Base-by-base conservation (phyloP, 2,888 invertebrate genomes). In the Taphrorychus bicolor region DNA sequence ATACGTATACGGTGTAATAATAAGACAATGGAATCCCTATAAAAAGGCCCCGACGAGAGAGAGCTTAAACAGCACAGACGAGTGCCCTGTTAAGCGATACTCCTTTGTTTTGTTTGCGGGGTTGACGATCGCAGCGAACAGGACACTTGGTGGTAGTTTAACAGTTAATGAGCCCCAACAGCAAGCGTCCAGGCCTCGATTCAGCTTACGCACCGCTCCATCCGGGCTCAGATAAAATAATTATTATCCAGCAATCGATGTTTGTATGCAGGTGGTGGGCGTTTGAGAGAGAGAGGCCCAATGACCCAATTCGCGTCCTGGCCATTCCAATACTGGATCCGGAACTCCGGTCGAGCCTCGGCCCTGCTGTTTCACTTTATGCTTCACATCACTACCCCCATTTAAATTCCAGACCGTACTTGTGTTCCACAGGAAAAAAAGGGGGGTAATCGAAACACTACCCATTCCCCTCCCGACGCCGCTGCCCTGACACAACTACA, bases 21-120 rank as follows among this genome's bases (percentile, higher is more conserved):
- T 57, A 66, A 66, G 61, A 66, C 66, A 66, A 66, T 66, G 32
- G 60, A 57, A 66, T 22, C 66, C 61, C 57, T 61, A 66, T 66
- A 61, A 66, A 66, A 53, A 57, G 32, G 45, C 7, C 56, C 19
- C 60, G 57, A 22, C 23, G 18, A 53, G 32, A 52, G 53, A 52
- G 32, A 23, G 57, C 60, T 66, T 66, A 57, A 48, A 52, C 51
- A 52, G 65, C 45, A 48, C 22, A 56, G 59, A 66, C 64, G 22
- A 66, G 66, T 16, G 57, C 57, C 18, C 60, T 53, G 59, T 59
- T 59, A 59, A 59, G 61, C 66, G 66, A 66, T 66, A 66, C 32
- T 40, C 66, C 45, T 61, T 66, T 66, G 66, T 66, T 61, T 56
- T 22, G 22, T 45, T 7, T 45, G n/a, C 2, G 57, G 66, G 66